Evolutionary conservation across 2,888 invertebrate genomes (phyloP), one percentile per base, ranked within the genome.

Genomic region (Folsomia candida): DNA sequence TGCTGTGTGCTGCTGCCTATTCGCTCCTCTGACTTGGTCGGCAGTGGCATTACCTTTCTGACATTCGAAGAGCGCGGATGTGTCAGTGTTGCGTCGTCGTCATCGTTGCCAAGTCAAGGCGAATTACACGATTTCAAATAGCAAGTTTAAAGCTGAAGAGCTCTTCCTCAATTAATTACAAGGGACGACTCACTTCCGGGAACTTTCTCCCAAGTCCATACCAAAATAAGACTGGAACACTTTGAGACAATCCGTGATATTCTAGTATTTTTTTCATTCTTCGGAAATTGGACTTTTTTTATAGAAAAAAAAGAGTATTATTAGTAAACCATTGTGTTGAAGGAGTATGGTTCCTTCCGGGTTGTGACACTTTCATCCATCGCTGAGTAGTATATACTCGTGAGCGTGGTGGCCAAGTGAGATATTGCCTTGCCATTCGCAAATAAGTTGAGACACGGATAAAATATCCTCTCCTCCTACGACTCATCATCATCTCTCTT

Each of bases 21-120:
- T n/a, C n/a, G n/a, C 54, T 54, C 54, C 20, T 54, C 22, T 37
- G 14, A 37, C 37, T 37, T 37, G 6, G 4, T 37, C 37, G 37
- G n/a, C n/a, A n/a, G n/a, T 54, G 54, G 54, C 54, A 54, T 54
- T 54, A 54, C 54, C 22, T 22, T 18, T 4, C 20, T 54, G 22
- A 22, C 54, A 54, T 22, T 54, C 54, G 20, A 54, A 54, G 20
- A 18, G 54, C 18, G 18, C 20, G 54, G 11, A 54, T 54, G 54
- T 54, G 11, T 9, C 6, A 9, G 4, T 37, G 37, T 37, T 37
- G 37, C 37, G 4, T 37, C 4, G 37, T 4, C 14, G 37, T 37
- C 4, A 9, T 54, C 61, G 25, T 25, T 60, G 60, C 60, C 60
- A 60, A 60, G 60, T 60, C 60, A 61, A 61, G 28, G 61, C 61